These are phyloP conservation scores for Danio albolineatus DNA, from an alignment of 2,797 vertebrate species.

Conservation along the genomic window DNA sequence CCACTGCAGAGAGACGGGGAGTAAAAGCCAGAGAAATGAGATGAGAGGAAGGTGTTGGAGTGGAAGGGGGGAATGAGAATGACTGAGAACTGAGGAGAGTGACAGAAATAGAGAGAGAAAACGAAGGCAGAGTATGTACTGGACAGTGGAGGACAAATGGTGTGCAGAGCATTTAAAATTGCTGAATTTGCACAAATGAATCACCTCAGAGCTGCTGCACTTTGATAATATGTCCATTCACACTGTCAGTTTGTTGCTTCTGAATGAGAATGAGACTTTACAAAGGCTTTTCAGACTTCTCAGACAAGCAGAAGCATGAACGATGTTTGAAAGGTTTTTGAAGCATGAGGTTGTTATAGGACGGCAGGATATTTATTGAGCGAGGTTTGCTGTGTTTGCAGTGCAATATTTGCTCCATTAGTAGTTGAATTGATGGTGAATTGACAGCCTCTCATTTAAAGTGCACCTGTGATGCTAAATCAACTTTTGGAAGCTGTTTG, in stretches of 20 bases:
- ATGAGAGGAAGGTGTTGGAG: constrained; percentile 7
- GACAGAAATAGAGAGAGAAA: constrained; percentile 28
- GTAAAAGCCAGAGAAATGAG: constrained; percentile 26
- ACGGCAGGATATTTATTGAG: neutral
- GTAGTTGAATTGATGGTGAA: too few relatives aligned
- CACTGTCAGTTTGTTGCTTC: neutral
- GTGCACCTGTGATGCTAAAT: too few relatives aligned
- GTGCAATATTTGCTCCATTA: neutral
- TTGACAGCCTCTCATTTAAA: too few relatives aligned
- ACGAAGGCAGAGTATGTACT: constrained; percentile 45
- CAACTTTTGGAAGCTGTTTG: too few relatives aligned
- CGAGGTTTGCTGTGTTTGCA: neutral
- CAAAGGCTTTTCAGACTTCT: constrained; percentile 7
- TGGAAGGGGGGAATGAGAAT: constrained; percentile 41
- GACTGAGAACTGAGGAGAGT: constrained; percentile 52
- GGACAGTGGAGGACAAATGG: neutral
- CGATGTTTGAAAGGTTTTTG: constrained; percentile 10
- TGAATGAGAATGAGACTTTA: neutral
- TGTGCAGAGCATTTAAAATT: constrained; percentile 24
- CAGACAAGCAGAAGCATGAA: neutral
- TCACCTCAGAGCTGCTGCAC: constrained; percentile 3
- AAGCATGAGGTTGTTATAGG: neutral
- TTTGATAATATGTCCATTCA: neutral
- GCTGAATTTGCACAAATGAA: constrained; percentile 34
- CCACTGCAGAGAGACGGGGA: constrained; percentile 23